Conservation (phyloP, 2,888 invertebrate genomes). For the Patella ulyssiponensis region DNA sequence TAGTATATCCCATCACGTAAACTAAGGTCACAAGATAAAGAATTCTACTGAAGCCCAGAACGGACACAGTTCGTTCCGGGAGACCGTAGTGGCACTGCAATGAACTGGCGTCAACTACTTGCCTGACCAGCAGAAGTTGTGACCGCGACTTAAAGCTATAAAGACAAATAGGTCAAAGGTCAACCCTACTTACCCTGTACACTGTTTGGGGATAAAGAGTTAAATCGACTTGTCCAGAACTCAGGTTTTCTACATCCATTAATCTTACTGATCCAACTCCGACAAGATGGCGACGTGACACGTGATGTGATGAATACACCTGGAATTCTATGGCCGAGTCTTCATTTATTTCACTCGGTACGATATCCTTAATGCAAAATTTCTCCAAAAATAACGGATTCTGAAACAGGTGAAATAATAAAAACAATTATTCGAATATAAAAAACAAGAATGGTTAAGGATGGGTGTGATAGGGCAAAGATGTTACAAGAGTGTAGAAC, state of each 20-base stretch:
- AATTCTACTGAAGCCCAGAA: too few species aligned
- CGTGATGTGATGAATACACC: slow-evolving; percentile 65
- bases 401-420: slow-evolving; percentile 33
- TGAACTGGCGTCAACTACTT: too few species aligned
- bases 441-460: too few species aligned
- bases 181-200: slow-evolving; percentile 53
- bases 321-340: slow-evolving; percentile 63
- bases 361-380: slow-evolving; percentile 60
- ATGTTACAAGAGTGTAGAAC: too few species aligned
- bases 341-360: slow-evolving; percentile 53
- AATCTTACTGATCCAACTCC: slow-evolving; percentile 61
- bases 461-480: too few species aligned
- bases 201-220: slow-evolving; percentile 63
- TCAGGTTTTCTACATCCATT: slow-evolving; percentile 54
- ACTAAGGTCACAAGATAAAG: too few species aligned
- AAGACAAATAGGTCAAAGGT: too few species aligned
- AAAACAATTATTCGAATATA: background rate
- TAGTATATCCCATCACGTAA: too few species aligned
- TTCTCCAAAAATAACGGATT: slow-evolving; percentile 65
- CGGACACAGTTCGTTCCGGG: too few species aligned
- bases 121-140: too few species aligned
- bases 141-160: too few species aligned
- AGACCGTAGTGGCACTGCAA: too few species aligned
- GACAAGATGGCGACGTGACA: slow-evolving; percentile 62
- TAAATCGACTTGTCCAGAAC: slow-evolving; percentile 59